A percentile compares a stretch with the other conserved stretches of the same genome.
Conservation (phyloP, 2,113 vertebrate species). For the Nibea albiflora region DNA sequence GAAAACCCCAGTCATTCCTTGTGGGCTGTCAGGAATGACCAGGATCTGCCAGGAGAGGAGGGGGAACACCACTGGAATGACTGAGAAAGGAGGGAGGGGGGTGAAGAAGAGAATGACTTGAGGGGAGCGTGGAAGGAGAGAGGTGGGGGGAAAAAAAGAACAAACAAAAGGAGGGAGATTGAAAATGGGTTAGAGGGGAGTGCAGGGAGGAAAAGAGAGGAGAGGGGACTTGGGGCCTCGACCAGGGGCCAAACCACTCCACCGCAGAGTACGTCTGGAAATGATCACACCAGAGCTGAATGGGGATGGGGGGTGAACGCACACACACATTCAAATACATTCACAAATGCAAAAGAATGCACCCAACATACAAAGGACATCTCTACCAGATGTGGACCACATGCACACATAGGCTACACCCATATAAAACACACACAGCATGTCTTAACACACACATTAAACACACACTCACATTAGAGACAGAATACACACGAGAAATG, state of each 20-base stretch:
- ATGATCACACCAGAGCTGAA: conserved; percentile 63
- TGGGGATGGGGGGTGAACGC: conserved; percentile 19
- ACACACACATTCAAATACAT: conserved; percentile 12
- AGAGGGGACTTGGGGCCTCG: conserved; percentile 54
- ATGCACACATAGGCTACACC: conserved; percentile 31
- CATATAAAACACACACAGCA: conserved; percentile 14
- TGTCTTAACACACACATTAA: not conserved
- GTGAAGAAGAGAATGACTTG: conserved; percentile 16
- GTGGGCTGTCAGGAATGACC: conserved; percentile 75
- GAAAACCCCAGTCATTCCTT: conserved; percentile 70
- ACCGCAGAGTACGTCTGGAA: conserved; percentile 70
- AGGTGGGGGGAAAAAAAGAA: not conserved
- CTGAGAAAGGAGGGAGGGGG: conserved; percentile 1
- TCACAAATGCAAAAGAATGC: conserved; percentile 54
- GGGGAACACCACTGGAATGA: conserved; percentile 53
- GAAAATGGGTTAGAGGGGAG: conserved; percentile 31
- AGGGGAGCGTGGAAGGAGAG: too few species aligned
- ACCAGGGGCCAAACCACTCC: conserved; percentile 47
- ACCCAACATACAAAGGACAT: conserved; percentile 44
- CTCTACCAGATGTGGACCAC: conserved; percentile 64
- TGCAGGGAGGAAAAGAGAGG: conserved; percentile 12
- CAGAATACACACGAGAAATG: conserved; percentile 1
- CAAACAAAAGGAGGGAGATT: conserved; percentile 32
- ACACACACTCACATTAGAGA: not conserved
- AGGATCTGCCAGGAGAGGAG: conserved; percentile 69